Evolutionary conservation across 1,140 invertebrate genomes (phyloP), one percentile per base, ranked within the genome.

Genomic region (Parapsyche elsis): DNA sequence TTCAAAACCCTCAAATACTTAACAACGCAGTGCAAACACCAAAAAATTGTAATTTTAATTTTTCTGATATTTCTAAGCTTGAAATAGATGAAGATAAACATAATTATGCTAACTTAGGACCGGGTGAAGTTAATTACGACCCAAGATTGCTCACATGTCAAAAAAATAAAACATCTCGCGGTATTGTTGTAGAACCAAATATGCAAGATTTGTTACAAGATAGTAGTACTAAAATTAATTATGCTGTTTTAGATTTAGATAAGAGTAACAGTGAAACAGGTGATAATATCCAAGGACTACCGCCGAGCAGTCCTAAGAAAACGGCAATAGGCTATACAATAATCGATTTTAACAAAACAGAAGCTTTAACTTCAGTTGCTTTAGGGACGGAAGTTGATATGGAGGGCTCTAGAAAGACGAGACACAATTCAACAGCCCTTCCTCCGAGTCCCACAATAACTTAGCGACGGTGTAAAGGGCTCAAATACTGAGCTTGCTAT

Each of bases 261-360:
- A 87, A 87, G 5, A 85, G 89, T 26, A 86, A 85, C 82, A 70
- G 71, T 71, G 57, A 77, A 9, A 75, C 76, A 38, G 61, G 78
- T 46, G 38, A 80, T 46, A 85, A 80, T 81, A 79, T 75, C 76
- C 85, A 0, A 83, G 84, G 16, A 2, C 46, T 80, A 19, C 76
- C 76, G 45, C 90, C 91, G 4, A 90, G 91, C 7, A 92, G 90
- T 70, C 90, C 91, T 0, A 89, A 87, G 5, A 90, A 90, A 26
- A 85, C 89, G 12, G 86, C 84, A 21, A 92, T 94, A 84, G 94
- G 95, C 64, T 98, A 98, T 85, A 96, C 95, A 9, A 96, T 94
- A 0, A 98, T 98, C 78, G 97, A 98, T 88, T 98, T 98, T 87
- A 94, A 97, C 84, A 95, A 95, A 87, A 98, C 97, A 0, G 93